These are phyloP conservation scores for Brienomyrus brachyistius DNA, from an alignment of 2,113 vertebrate genomes.

Conservation along the genomic window DNA sequence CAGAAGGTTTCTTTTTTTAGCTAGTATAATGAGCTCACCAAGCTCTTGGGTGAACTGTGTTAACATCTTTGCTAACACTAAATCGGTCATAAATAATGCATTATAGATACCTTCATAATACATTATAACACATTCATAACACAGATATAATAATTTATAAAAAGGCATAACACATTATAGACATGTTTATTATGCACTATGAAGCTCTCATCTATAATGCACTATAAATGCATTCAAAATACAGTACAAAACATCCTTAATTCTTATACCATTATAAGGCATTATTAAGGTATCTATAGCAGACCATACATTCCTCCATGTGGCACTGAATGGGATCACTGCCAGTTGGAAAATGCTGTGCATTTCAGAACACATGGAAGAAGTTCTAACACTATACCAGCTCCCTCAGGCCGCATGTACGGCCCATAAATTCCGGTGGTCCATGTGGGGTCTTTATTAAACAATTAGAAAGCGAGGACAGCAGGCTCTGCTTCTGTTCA, in stretches of 20 bases:
- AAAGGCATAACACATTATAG: not conserved
- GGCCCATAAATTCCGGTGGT: conserved; percentile 43
- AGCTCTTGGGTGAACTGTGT: not conserved
- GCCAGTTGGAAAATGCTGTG: conserved; percentile 46
- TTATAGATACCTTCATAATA: not conserved
- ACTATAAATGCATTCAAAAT: not conserved
- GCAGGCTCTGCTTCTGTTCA: conserved; percentile 46
- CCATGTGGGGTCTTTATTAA: conserved; percentile 23
- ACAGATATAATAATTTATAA: not conserved
- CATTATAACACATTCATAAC: not conserved
- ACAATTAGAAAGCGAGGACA: conserved; percentile 41
- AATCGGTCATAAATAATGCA: not conserved
- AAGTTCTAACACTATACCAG: conserved; percentile 48
- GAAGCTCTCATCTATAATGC: not conserved
- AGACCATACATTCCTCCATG: conserved; percentile 46
- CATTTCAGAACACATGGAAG: conserved; percentile 27
- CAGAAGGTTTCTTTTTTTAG: conserved; percentile 41
- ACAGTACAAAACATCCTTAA: not conserved
- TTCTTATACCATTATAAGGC: not conserved
- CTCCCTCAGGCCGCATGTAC: conserved; percentile 49
- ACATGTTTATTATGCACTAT: not conserved
- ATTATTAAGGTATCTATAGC: not conserved
- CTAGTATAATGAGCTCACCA: conserved; percentile 30
- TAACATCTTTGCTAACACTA: not conserved
- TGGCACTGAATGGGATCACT: conserved; percentile 39